Evolutionary conservation across 2,888 invertebrate genomes (phyloP), one percentile per base, ranked within the genome.

Genomic region (Orthosia cruda): DNA sequence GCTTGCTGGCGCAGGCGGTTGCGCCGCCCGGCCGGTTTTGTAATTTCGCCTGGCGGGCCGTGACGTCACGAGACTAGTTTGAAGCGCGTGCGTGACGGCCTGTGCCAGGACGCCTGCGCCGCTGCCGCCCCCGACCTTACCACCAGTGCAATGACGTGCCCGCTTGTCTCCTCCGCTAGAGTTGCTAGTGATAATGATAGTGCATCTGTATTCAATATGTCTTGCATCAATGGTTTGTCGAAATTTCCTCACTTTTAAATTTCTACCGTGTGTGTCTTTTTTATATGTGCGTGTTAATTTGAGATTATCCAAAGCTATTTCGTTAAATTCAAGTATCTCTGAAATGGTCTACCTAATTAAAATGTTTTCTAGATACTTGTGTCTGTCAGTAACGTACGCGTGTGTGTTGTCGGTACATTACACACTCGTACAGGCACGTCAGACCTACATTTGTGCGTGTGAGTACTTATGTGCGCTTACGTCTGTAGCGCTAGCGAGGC

Each of bases 31-130:
- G 96, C 96, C 96, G 96, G 96, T 96, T 96, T 96, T 95, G 94
- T 96, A 92, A 94, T 94, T 95, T 95, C 90, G 95, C 96, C 95
- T 95, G 95, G 94, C 95, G 91, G 94, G 94, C 94, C 89, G 94
- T 96, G 96, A 96, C 96, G 96, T 96, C 96, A 96, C 92, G 92
- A 95, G 90, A 96, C 96, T 96, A 96, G 96, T 96, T 96, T 95
- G 94, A 96, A 93, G 93, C 92, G 95, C 92, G 93, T 94, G 95
- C 95, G 94, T 96, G 95, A 96, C 95, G 94, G 93, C 91, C 93
- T 92, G 94, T 93, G 92, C 93, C 96, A 93, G 96, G 95, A 95
- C 93, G 95, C 93, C 91, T 91, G 92, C 92, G 92, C 91, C 91
- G 92, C 91, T 89, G 91, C 95, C 95, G 94, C 95, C 95, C 95